Conservation (phyloP, 1,140 invertebrate species). For the Leucophenga varia region DNA sequence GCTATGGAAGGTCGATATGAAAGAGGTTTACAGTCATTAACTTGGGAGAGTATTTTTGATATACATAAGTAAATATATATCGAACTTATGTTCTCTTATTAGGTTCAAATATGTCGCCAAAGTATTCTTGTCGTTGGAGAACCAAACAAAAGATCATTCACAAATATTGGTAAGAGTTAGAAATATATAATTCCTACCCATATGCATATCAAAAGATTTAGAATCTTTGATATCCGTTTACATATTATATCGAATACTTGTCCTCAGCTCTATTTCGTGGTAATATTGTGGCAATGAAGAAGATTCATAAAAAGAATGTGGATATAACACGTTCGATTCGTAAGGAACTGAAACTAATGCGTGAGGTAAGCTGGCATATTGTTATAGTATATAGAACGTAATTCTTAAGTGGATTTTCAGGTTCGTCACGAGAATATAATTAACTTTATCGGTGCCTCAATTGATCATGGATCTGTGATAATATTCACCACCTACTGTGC, state of each 20-base stretch:
- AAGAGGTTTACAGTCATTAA: conserved; percentile 73
- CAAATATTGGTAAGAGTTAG: conserved; percentile 57
- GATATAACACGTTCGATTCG: conserved; percentile 81
- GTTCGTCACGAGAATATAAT: conserved; percentile 83
- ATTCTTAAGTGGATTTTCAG: no score
- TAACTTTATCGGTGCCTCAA: conserved; percentile 78
- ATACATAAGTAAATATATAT: neutral
- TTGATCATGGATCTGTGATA: conserved; percentile 71
- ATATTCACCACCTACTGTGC: conserved; percentile 78
- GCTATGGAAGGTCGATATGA: conserved; percentile 86
- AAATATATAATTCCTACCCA: no score
- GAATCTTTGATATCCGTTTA: no score
- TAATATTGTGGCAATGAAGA: conserved; percentile 80
- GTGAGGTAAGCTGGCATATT: conserved; percentile 59
- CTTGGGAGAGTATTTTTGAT: conserved; percentile 56
- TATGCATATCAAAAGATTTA: no score
- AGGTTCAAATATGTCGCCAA: conserved; percentile 61
- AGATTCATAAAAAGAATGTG: conserved; percentile 74
- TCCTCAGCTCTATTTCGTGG: conserved; percentile 69
- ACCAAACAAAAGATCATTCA: conserved; percentile 64
- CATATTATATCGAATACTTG: neutral
- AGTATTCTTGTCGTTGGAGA: conserved; percentile 57
- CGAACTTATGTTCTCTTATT: conserved; percentile 3
- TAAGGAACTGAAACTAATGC: conserved; percentile 76
- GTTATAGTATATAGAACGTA: no score